Evolutionary conservation across 2,888 invertebrate genomes (phyloP), one percentile per base, ranked within the genome.

Genomic region (Drosophila differens): DNA sequence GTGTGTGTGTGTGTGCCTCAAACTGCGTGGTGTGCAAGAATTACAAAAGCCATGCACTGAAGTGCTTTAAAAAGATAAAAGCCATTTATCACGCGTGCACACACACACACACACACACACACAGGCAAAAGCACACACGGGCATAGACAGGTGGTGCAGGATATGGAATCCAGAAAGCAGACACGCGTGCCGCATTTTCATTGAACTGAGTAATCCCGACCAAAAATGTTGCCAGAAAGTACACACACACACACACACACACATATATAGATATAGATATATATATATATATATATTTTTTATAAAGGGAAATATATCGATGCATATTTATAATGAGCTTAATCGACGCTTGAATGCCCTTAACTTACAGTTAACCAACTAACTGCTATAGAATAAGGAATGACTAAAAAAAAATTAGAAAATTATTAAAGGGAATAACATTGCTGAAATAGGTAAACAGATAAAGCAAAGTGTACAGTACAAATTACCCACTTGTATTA

Each of bases 21-120:
- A 32, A 44, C 19, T 35, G 35, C 28, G 19, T 28, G 28, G 32
- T 52, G 72, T 28, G 39, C 37, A 64, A 71, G 70, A 71, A 71
- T 79, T 70, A 59, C 67, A 78, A 77, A 77, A 77, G 87, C 82
- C 89, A 76, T 87, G 85, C 89, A 84, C 67, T 72, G 82, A 85
- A 86, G 86, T 86, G 88, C 88, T 81, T 89, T 85, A 87, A 89
- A 89, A 85, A 90, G 86, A 90, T 87, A 87, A 86, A 86, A 86
- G 85, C 90, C 90, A 89, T 86, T 86, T 86, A 86, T 86, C 86
- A 86, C 82, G 85, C 80, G 70, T 81, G 69, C 76, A 89, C 85
- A 84, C 72, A 57, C 79, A 28, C 39, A 30, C 39, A 35, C 39
- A 28, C 19, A 37, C 25, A 33, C 28, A 39, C 35, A 59, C n/a